Base-by-base conservation (phyloP, 2,888 invertebrate species). In the Dasysyrphus albostriatus region DNA sequence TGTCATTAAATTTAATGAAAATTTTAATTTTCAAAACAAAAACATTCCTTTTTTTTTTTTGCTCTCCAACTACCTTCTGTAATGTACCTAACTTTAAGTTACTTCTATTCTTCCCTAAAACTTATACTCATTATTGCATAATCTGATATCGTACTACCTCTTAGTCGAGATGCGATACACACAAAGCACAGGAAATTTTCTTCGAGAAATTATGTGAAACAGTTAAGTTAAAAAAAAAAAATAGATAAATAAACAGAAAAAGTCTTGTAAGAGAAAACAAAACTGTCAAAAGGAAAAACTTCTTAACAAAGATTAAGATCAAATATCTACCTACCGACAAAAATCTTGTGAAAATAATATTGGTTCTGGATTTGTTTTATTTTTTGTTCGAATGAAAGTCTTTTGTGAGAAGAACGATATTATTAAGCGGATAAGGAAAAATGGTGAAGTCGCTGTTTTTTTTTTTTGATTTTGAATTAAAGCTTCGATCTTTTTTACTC, bases 1-100 rank as follows among this genome's bases (percentile, higher is more conserved):
- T 59, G 37, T 19, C 37, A 59, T 19, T 37, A 37, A 59, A 37
- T 59, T 37, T 37, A 59, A 39, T 59, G 37, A 59, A 59, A 37
- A 16, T 59, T 39, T 59, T 59, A 10, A 34, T 37, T 37, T 47
- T 47, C 34, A 59, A 39, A 19, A 56, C 56, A 56, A 56, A 58
- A 34, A 2, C 9, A 10, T 37, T 59, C 3, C 5, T 12, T 19
- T 59, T 59, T 29, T 56, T 10, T 5, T 24, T 24, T 24, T n/a
- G 32, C 8, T 56, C 1, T 19, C 7, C 10, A 59, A 12, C 32
- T 58, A 59, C 37, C 16, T 39, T 19, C 19, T 12, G 7, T 39
- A 37, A 7, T 37, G 19, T 19, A 37, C 10, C 19, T 58, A n/a
- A 56, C 59, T 59, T 37, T 19, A 6, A 39, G 37, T 59, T 37